Percentiles rank a stretch among this genome's conserved stretches.
Evolutionary conservation across 2,888 invertebrate genomes (phyloP).

Genomic region (Drosophila parthenogenetica): DNA sequence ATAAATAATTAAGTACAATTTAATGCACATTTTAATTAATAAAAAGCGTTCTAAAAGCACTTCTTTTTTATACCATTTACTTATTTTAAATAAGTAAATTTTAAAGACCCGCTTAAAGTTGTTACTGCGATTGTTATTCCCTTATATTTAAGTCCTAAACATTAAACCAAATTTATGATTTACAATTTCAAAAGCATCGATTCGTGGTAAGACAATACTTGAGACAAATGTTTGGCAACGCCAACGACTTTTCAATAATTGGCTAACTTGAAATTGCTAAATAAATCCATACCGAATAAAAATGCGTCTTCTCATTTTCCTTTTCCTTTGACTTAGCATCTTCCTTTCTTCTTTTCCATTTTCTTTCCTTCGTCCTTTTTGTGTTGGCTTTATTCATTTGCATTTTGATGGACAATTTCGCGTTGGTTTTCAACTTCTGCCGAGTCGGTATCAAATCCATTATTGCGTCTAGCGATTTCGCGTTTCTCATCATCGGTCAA

Average conservation of each 20-base stretch:
- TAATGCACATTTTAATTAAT: too few relatives aligned
- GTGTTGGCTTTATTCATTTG: conserved; percentile 15
- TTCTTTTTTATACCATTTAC: too few relatives aligned
- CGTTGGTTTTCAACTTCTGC: conserved; percentile 4
- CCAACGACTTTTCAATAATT: conserved; percentile 12
- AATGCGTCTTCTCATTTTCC: background rate
- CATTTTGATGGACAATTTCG: background rate
- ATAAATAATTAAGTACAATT: too few relatives aligned
- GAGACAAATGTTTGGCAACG: conserved; percentile 7
- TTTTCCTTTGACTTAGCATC: conserved; percentile 1
- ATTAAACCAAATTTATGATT: conserved; percentile 13
- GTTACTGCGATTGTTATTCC: background rate
- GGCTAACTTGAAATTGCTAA: conserved; percentile 13
- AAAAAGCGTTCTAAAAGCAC: too few relatives aligned
- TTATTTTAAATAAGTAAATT: background rate
- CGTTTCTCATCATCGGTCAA: conserved; percentile 55
- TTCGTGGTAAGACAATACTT: conserved; percentile 21
- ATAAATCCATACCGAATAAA: conserved; percentile 3
- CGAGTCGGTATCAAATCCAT: conserved; percentile 11
- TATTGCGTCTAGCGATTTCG: conserved; percentile 34
- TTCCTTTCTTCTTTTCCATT: background rate
- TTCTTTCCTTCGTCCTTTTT: background rate
- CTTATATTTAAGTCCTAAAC: conserved; percentile 11
- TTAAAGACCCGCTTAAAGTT: background rate
- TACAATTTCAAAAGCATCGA: conserved; percentile 24